phyloP scores from a whole-genome alignment of 2,888 invertebrate genomes.

The Cryptosula pallasiana region DNA sequence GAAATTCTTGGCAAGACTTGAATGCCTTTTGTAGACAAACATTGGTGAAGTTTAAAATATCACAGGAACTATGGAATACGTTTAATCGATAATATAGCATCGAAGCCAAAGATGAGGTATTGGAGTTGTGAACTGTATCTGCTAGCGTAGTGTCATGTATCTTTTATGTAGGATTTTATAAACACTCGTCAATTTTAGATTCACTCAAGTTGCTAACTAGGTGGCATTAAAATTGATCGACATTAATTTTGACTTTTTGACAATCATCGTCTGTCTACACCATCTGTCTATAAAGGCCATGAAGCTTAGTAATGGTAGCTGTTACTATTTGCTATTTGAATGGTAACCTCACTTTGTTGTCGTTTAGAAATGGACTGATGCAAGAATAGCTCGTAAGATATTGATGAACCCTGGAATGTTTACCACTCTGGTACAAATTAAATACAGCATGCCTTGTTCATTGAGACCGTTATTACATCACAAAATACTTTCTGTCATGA shows the following conservation, averaged over 20 bases:
- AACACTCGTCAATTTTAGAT: too few relatives aligned
- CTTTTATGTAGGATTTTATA: too few relatives aligned
- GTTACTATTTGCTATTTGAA: too few relatives aligned
- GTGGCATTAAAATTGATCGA: too few relatives aligned
- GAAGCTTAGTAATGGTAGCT: too few relatives aligned
- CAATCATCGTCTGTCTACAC: too few relatives aligned
- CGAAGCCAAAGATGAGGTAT: too few relatives aligned
- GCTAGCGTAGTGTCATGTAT: too few relatives aligned
- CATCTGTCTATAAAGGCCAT: conserved; percentile 20
- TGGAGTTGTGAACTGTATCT: too few relatives aligned
- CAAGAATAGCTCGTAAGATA: background rate
- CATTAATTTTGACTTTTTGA: too few relatives aligned
- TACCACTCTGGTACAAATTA: background rate
- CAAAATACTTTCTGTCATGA: background rate
- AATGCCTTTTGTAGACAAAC: conserved; percentile 7
- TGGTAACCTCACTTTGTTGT: background rate
- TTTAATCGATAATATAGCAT: too few relatives aligned
- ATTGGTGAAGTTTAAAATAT: background rate
- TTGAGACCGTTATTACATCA: background rate
- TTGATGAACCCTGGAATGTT: background rate
- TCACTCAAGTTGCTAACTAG: too few relatives aligned
- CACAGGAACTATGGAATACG: background rate
- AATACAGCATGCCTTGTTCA: background rate
- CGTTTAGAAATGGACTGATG: background rate
- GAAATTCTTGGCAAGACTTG: background rate